These are phyloP conservation scores for Hydropsyche betteni DNA, from an alignment of 2,888 invertebrate genomes.

Conservation along the genomic window DNA sequence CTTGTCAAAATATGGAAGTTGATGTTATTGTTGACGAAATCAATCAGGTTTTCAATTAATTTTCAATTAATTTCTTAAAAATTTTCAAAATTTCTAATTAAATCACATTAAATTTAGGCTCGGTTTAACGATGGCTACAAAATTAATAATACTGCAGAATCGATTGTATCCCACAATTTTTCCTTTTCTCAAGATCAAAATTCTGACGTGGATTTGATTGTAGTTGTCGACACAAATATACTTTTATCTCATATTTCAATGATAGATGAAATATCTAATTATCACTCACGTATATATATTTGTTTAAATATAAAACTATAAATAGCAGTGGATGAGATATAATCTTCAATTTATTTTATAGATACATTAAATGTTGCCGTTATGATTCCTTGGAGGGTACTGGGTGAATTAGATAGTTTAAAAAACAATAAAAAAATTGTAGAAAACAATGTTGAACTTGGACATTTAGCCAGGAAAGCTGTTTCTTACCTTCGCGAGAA, in stretches of 20 bases:
- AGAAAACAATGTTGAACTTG: conserved; percentile 61
- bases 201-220: conserved; percentile 40
- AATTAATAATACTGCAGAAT: neutral
- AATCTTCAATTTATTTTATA: conserved; percentile 59
- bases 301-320: neutral
- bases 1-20: conserved; percentile 4
- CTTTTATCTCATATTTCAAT: conserved; percentile 60
- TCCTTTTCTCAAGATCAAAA: neutral
- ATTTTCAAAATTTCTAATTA: too few relatives aligned
- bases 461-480: conserved; percentile 59
- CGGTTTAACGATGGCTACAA: neutral
- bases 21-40: neutral
- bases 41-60: neutral
- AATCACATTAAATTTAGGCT: too few relatives aligned
- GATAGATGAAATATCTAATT: conserved; percentile 31
- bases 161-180: neutral
- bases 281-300: neutral
- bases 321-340: conserved; percentile 56
- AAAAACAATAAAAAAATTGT: conserved; percentile 60
- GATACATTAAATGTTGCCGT: conserved; percentile 56
- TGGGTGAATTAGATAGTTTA: conserved; percentile 68
- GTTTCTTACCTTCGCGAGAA: conserved; percentile 67
- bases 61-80: too few relatives aligned
- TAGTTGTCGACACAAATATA: conserved; percentile 65
- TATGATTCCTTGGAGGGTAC: conserved; percentile 69